Percentiles rank a stretch among this genome's conserved stretches.
Evolutionary conservation across 2,113 vertebrate species (phyloP).

Genomic region (Solea solea): DNA sequence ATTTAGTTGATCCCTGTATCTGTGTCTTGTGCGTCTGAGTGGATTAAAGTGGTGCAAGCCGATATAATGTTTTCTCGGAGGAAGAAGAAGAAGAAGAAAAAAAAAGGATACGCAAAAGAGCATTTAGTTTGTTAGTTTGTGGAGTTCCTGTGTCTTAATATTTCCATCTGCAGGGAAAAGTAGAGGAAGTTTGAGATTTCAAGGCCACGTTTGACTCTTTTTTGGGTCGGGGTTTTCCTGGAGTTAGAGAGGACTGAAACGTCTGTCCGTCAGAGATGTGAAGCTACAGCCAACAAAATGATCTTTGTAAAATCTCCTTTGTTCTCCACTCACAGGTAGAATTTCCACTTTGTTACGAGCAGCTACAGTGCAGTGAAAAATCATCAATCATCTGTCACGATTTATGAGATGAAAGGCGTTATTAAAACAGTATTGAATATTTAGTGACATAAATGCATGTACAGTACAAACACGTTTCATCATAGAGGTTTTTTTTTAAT

Average conservation of each 20-base stretch:
- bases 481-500: too few relatives aligned
- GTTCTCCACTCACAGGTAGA: too few relatives aligned
- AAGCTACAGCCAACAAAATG: too few relatives aligned
- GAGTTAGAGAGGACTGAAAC: not conserved
- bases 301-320: too few relatives aligned
- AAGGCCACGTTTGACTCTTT: constrained; percentile 10
- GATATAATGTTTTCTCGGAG: constrained; percentile 40
- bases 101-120: constrained; percentile 18
- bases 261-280: too few relatives aligned
- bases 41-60: constrained; percentile 24
- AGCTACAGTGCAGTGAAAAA: too few relatives aligned
- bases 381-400: too few relatives aligned
- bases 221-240: not conserved
- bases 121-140: constrained; percentile 42
- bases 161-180: constrained; percentile 58
- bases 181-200: constrained; percentile 50
- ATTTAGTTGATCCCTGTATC: constrained; percentile 49
- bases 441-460: too few relatives aligned
- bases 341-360: too few relatives aligned
- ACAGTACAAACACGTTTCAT: too few relatives aligned
- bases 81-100: constrained; percentile 13
- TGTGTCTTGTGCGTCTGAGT: constrained; percentile 51
- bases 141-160: constrained; percentile 60
- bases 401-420: too few relatives aligned
- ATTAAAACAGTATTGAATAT: too few relatives aligned